A percentile compares a stretch with the other conserved stretches of the same genome.
These are phyloP conservation scores for Natator depressus DNA, from an alignment of 2,113 vertebrate species.

Conservation along the genomic window DNA sequence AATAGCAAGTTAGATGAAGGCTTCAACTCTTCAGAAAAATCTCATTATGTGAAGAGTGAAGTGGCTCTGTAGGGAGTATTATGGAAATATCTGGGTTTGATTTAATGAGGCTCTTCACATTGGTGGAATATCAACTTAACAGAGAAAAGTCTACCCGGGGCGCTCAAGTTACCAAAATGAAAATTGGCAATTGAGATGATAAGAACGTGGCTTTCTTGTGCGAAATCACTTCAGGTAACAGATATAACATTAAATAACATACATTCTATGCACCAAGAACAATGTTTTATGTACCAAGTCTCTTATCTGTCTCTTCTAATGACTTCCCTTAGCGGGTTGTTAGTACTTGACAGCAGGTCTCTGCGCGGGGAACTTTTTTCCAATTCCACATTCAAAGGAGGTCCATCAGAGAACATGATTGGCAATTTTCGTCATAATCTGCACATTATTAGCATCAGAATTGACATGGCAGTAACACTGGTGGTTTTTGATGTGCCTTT, in stretches of 20 bases:
- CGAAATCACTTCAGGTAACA: constrained; percentile 89
- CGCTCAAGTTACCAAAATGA: constrained; percentile 89
- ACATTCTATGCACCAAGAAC: constrained; percentile 94
- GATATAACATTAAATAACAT: constrained; percentile 91
- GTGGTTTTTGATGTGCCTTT: constrained; percentile 90
- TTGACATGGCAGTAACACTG: constrained; percentile 94
- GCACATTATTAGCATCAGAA: constrained; percentile 99
- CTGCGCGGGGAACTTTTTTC: constrained; percentile 96
- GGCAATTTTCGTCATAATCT: constrained; percentile 99
- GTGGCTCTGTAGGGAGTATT: constrained; percentile 92
- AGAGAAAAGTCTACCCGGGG: constrained; percentile 88
- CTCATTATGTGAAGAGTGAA: constrained; percentile 91
- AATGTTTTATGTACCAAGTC: constrained; percentile 97
- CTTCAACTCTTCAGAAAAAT: constrained; percentile 91
- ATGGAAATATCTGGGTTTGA: constrained; percentile 95
- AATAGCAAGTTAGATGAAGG: constrained; percentile 90
- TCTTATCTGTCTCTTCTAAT: constrained; percentile 99
- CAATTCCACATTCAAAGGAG: constrained; percentile 97
- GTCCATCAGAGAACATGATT: constrained; percentile 99
- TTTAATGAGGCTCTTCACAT: constrained; percentile 95
- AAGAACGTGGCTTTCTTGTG: constrained; percentile 86
- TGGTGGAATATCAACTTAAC: constrained; percentile 90
- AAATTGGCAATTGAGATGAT: constrained; percentile 91
- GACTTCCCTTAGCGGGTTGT: constrained; percentile 99
- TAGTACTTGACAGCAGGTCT: constrained; percentile 99